Evolutionary conservation across 2,113 vertebrate species (phyloP).

Genomic region (Salvelinus sp.): DNA sequence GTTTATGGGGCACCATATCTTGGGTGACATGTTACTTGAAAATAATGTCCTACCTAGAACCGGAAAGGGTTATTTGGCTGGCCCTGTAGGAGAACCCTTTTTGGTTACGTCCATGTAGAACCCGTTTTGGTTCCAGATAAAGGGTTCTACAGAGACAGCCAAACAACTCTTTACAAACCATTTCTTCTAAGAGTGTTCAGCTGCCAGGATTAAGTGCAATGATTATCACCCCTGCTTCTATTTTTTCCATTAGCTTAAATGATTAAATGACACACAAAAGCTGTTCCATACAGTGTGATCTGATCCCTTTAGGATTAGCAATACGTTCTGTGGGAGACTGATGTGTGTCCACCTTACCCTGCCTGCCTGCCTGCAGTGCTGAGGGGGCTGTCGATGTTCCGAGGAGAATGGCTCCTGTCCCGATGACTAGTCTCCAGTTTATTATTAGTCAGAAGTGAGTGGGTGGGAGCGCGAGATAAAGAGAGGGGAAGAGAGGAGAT

Average conservation of each 20-base stretch:
- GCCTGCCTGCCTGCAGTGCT: not conserved
- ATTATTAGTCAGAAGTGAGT: slow-evolving; percentile 28
- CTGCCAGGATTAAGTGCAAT: slow-evolving; percentile 23
- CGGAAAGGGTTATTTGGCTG: too few relatives aligned
- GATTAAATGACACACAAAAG: slow-evolving; percentile 33
- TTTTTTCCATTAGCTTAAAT: not conserved
- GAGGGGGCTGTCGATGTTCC: slow-evolving; percentile 20
- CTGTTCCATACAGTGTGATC: slow-evolving; percentile 45
- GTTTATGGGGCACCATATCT: too few relatives aligned
- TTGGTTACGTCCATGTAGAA: too few relatives aligned
- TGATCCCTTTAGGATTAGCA: slow-evolving; percentile 28
- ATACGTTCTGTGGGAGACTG: slow-evolving; percentile 8
- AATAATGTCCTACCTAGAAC: too few relatives aligned
- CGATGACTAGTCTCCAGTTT: slow-evolving; percentile 20
- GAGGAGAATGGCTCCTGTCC: slow-evolving; percentile 24
- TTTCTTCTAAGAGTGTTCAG: slow-evolving; percentile 10
- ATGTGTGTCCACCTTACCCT: slow-evolving; percentile 23
- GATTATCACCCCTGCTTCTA: slow-evolving; percentile 30
- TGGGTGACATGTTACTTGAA: too few relatives aligned
- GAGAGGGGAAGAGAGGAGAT: not conserved
- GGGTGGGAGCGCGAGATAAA: slow-evolving; percentile 8
- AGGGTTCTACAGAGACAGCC: too few relatives aligned
- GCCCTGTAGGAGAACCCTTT: too few relatives aligned
- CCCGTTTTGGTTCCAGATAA: too few relatives aligned
- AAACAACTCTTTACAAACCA: too few relatives aligned